These are phyloP conservation scores for Lacerta viridis DNA, from an alignment of 2,797 vertebrate genomes.

Conservation along the genomic window DNA sequence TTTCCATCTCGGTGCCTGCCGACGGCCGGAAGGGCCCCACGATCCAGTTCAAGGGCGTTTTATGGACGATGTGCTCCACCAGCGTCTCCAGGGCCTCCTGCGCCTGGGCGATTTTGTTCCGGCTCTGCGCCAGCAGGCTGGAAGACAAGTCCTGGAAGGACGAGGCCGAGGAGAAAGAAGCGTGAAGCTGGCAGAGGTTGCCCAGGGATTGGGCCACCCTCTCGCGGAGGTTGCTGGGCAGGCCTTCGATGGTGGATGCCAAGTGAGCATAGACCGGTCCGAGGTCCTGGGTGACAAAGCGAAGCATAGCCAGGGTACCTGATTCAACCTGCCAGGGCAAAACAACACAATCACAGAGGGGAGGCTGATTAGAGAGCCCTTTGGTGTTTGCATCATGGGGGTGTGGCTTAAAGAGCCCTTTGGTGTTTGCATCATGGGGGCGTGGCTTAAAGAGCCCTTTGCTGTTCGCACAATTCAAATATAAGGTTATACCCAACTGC, in stretches of 20 bases:
- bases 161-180: slow-evolving; percentile 80
- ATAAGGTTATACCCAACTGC: no score
- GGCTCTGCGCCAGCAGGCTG: slow-evolving; percentile 82
- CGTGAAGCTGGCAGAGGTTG: slow-evolving; percentile 86
- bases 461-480: no score
- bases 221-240: slow-evolving; percentile 74
- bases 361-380: no score
- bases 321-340: slow-evolving; percentile 84
- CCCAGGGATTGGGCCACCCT: slow-evolving; percentile 79
- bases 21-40: slow-evolving; percentile 91
- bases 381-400: no score
- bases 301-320: slow-evolving; percentile 86
- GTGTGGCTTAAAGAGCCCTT: no score
- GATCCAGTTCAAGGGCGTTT: slow-evolving; percentile 90
- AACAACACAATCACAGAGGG: no score
- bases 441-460: no score
- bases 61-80: slow-evolving; percentile 86
- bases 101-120: slow-evolving; percentile 73
- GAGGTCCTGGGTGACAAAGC: slow-evolving; percentile 74
- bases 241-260: slow-evolving; percentile 72
- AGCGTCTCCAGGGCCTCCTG: slow-evolving; percentile 85
- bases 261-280: slow-evolving; percentile 67
- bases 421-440: no score
- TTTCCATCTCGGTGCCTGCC: slow-evolving; percentile 27
- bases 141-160: slow-evolving; percentile 85